Evolutionary conservation across 2,797 vertebrate species (phyloP).

Genomic region (Acanthiza pusilla): DNA sequence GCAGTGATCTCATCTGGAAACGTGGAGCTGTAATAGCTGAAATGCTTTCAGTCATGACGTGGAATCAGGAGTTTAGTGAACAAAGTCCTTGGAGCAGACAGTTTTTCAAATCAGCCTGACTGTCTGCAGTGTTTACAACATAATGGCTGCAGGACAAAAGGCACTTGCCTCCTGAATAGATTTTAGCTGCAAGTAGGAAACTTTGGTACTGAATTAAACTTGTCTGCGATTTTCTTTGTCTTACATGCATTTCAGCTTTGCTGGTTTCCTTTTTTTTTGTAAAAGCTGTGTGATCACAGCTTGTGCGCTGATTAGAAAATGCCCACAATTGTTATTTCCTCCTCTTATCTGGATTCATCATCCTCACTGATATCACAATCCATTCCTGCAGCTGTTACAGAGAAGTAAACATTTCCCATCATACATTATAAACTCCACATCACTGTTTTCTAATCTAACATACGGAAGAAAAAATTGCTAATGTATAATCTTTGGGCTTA

Average conservation of each 20-base stretch:
- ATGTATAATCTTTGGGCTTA: not conserved
- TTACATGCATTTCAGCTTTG: not conserved
- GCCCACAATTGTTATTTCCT: not conserved
- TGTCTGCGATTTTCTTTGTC: not conserved
- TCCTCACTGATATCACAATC: not conserved
- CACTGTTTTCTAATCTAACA: not conserved
- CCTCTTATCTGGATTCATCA: not conserved
- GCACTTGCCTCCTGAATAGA: not conserved
- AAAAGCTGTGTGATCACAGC: not conserved
- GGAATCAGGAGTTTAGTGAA: not conserved
- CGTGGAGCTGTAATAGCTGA: not conserved
- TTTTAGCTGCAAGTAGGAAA: not conserved
- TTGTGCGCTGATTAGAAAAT: not conserved
- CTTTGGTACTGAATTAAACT: not conserved
- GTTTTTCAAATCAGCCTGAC: not conserved
- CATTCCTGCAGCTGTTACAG: accelerated
- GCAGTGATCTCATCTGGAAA: not conserved
- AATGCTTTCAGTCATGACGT: not conserved
- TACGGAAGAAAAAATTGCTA: not conserved
- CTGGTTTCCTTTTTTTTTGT: not conserved
- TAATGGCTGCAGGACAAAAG: not conserved
- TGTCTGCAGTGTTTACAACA: not conserved
- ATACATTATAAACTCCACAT: not conserved
- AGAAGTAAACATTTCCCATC: not conserved
- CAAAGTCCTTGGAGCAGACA: not conserved